Evolutionary conservation across 2,888 invertebrate species (phyloP).

Genomic region (Ametastegia equiseti): DNA sequence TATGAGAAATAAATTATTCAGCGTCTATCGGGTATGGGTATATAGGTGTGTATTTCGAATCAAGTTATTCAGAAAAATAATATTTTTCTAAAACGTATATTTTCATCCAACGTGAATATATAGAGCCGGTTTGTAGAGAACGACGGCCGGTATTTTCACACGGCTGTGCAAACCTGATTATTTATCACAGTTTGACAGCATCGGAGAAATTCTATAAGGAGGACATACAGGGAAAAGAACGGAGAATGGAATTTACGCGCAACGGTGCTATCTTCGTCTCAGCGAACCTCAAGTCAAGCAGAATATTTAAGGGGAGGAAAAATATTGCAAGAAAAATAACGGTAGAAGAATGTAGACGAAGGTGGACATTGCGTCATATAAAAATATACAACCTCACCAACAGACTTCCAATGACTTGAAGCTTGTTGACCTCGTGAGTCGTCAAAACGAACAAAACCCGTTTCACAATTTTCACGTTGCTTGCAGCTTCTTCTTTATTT

Average conservation of each 20-base stretch:
- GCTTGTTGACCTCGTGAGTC: constrained; percentile 20
- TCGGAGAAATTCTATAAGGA: not conserved
- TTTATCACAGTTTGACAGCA: constrained; percentile 7
- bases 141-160: no score
- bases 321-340: constrained; percentile 22
- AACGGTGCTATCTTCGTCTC: constrained; percentile 17
- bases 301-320: constrained; percentile 12
- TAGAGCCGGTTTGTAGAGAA: no score
- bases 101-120: no score
- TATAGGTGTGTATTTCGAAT: no score
- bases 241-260: constrained; percentile 16
- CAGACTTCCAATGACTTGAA: constrained; percentile 4
- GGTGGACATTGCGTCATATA: constrained; percentile 9
- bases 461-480: constrained; percentile 15
- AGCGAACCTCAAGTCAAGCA: constrained; percentile 23
- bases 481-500: not conserved
- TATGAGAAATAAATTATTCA: no score
- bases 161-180: not conserved
- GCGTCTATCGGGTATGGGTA: no score
- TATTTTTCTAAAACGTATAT: no score
- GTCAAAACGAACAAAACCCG: constrained; percentile 18
- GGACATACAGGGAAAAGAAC: not conserved
- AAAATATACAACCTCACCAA: constrained; percentile 8
- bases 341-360: not conserved
- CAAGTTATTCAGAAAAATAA: no score